Percentiles rank a stretch among this genome's conserved stretches.
Evolutionary conservation across 2,888 invertebrate genomes (phyloP).

Genomic region (Lepidocyrtinus sp.): DNA sequence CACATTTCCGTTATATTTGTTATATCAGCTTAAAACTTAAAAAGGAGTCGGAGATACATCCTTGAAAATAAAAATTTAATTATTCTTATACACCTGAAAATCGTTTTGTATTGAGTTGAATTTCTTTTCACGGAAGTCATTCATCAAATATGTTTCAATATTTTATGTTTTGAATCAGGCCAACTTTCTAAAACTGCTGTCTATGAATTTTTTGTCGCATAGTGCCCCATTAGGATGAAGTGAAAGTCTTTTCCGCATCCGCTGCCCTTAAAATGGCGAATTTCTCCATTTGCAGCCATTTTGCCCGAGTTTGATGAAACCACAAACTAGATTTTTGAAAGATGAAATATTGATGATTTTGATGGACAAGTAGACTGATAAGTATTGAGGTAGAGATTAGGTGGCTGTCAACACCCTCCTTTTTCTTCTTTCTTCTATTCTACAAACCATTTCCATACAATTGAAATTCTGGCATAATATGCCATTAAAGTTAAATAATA

Average conservation of each 20-base stretch:
- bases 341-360: constrained; percentile 21
- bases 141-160: too few species aligned
- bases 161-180: too few species aligned
- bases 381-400: constrained; percentile 16
- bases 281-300: background rate
- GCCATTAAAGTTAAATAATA: background rate
- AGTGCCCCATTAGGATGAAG: too few species aligned
- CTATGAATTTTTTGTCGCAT: too few species aligned
- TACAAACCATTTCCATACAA: background rate
- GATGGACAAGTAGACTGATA: constrained; percentile 10
- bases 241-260: background rate
- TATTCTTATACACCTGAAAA: too few species aligned
- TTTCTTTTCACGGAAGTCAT: too few species aligned
- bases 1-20: too few species aligned
- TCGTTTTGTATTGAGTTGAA: too few species aligned
- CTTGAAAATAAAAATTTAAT: too few species aligned
- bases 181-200: too few species aligned
- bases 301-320: constrained; percentile 3
- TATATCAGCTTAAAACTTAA: too few species aligned
- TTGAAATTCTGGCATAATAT: background rate
- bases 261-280: background rate
- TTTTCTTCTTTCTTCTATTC: background rate
- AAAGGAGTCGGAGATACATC: too few species aligned
- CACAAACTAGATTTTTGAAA: constrained; percentile 11
- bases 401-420: constrained; percentile 29